These are phyloP conservation scores for Polypedilum vanderplanki DNA, from an alignment of 1,140 invertebrate genomes.

Conservation along the genomic window DNA sequence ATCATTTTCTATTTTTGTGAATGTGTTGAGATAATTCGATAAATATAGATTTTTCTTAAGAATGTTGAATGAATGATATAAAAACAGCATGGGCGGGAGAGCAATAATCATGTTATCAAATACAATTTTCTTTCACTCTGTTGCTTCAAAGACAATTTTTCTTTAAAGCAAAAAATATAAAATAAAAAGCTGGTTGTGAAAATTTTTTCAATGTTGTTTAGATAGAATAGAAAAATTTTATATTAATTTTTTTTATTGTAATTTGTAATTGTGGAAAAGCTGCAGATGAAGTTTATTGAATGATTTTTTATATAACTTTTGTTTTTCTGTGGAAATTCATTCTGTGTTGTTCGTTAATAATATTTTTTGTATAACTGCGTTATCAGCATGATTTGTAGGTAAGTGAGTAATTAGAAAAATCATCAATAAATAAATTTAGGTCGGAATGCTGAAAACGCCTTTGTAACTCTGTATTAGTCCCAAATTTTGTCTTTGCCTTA, in stretches of 20 bases:
- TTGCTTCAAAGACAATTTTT: neutral
- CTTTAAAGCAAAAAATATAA: neutral
- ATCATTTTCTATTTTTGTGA: neutral
- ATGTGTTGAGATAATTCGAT: neutral
- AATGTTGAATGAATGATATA: too few relatives aligned
- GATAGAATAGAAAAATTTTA: conserved; percentile 6
- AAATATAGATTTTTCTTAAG: neutral
- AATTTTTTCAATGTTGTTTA: conserved; percentile 3
- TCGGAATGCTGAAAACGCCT: neutral
- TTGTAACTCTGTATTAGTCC: neutral
- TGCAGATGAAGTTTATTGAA: conserved; percentile 24
- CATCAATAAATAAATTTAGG: too few relatives aligned
- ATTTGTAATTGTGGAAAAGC: conserved; percentile 11
- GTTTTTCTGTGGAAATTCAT: conserved; percentile 1
- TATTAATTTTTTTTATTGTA: neutral
- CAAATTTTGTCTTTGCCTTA: neutral
- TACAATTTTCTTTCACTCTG: too few relatives aligned
- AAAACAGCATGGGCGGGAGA: too few relatives aligned
- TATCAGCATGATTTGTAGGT: neutral
- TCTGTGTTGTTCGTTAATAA: neutral
- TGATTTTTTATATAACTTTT: conserved; percentile 1
- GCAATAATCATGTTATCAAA: too few relatives aligned
- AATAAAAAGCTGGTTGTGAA: neutral
- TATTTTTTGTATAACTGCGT: neutral
- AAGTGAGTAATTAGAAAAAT: too few relatives aligned